Evolutionary conservation across 2,113 vertebrate species (phyloP).

Genomic region (Thomomys bottae): DNA sequence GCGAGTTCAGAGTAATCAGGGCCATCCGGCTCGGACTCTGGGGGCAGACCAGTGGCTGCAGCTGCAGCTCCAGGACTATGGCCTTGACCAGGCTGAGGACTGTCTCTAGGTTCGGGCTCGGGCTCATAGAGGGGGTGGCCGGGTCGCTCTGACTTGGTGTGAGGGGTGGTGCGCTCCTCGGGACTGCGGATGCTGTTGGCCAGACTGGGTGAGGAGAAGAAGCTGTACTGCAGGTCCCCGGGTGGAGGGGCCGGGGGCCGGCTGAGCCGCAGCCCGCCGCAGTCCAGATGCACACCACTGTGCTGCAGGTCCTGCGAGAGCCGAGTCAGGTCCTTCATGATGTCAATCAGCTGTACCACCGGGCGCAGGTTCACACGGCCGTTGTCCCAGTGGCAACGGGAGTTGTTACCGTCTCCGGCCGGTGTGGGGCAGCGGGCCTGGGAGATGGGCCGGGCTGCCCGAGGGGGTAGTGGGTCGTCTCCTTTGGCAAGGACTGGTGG

Average conservation of each 20-base stretch:
- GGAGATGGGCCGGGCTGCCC: constrained; percentile 78
- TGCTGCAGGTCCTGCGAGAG: constrained; percentile 94
- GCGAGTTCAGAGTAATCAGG: constrained; percentile 87
- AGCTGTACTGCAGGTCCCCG: constrained; percentile 90
- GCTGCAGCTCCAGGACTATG: constrained; percentile 82
- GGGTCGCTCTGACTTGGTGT: constrained; percentile 80
- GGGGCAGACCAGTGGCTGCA: constrained; percentile 66
- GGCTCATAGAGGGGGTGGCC: constrained; percentile 75
- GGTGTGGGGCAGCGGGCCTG: constrained; percentile 84
- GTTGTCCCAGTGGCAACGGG: constrained; percentile 86
- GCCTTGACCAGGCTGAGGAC: constrained; percentile 86
- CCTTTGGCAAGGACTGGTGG: constrained; percentile 83
- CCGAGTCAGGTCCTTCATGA: constrained; percentile 94
- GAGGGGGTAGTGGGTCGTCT: constrained; percentile 80
- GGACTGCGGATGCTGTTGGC: constrained; percentile 95
- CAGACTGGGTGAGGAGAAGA: constrained; percentile 91
- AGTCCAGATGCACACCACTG: constrained; percentile 91
- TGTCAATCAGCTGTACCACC: constrained; percentile 89
- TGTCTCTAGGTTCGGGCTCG: constrained; percentile 77
- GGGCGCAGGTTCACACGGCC: constrained; percentile 89
- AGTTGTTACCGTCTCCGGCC: constrained; percentile 82
- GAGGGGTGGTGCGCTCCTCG: constrained; percentile 86
- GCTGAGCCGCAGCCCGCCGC: constrained; percentile 86
- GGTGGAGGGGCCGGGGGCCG: constrained; percentile 80
- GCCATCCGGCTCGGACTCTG: constrained; percentile 82